Evolutionary conservation across 1,140 invertebrate genomes (phyloP).

Genomic region (Drosophila punjabiensis): DNA sequence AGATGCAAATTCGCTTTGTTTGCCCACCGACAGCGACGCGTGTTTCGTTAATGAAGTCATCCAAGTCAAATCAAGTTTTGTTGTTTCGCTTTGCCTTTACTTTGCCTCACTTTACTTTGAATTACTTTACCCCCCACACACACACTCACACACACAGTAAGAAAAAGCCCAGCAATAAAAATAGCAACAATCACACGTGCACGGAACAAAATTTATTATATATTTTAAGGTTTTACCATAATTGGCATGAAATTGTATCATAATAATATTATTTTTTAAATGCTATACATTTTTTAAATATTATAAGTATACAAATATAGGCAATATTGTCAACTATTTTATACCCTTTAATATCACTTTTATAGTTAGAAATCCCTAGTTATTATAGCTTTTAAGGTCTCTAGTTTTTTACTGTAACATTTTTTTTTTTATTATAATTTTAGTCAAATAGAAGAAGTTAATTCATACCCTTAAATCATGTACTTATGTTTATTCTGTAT

Average conservation of each 20-base stretch:
- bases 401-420: too few relatives aligned
- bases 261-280: background rate
- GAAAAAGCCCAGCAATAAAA: conserved; percentile 4
- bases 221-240: background rate
- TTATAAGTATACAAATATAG: background rate
- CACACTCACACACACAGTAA: background rate
- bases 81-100: conserved; percentile 52
- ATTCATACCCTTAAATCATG: too few relatives aligned
- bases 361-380: too few relatives aligned
- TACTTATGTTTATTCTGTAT: too few relatives aligned
- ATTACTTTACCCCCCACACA: conserved; percentile 36
- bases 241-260: too few relatives aligned
- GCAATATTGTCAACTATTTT: background rate
- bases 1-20: conserved; percentile 38
- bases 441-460: too few relatives aligned
- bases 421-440: too few relatives aligned
- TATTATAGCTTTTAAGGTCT: too few relatives aligned
- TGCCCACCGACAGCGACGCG: conserved; percentile 13
- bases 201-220: conserved; percentile 2
- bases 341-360: background rate
- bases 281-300: background rate
- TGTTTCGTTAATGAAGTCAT: conserved; percentile 75
- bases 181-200: conserved; percentile 11
- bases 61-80: conserved; percentile 67
- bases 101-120: conserved; percentile 19